Base-by-base conservation (phyloP, 2,113 vertebrate genomes). In the Rynchops niger region DNA sequence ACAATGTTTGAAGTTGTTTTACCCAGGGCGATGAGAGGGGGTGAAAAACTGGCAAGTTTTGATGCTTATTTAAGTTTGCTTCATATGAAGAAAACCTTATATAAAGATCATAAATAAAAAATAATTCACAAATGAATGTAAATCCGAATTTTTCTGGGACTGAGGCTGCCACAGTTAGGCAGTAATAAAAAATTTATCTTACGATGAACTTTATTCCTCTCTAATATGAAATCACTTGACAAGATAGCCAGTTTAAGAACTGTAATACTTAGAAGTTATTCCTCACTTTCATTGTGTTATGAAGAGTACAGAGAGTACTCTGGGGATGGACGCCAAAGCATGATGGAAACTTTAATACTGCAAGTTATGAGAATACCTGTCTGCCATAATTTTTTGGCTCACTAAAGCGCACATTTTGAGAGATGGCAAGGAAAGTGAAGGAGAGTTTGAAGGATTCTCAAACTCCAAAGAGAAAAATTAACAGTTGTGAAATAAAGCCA, bases 321-420 rank as follows among this genome's bases (percentile, higher is more conserved):
- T 66, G 63, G 66, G 62, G 52, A 88, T 4, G 61, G 61, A 78
- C 0, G 74, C 90, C 89, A 93, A 95, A 95, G 72, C 52, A 19
- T 79, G 86, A 86, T 88, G 94, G 96, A 97, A 97, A 95, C 30
- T 94, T 84, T 40, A 84, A 29, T 67, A 27, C 36, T 86, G 32
- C 34, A 80, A 72, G 84, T 80, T 88, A 95, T 30, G 45, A 84
- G 59, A 90, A 83, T 76, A 96, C 92, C 84, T 92, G 73, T 72
- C 84, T 94, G 87, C 67, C 72, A 88, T 59, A 34, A 80, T 58
- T 77, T 93, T 92, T 95, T 96, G 94, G 92, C 94, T 96, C 40
- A 27, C 71, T 67, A 61, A 78, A 53, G 36, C 78, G 26, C 19
- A 88, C 71, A 23, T 76, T 95, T 94, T 92, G 83, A 82, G 43